Evolutionary conservation across 1,140 invertebrate genomes (phyloP).

Genomic region (Achroia grisella): DNA sequence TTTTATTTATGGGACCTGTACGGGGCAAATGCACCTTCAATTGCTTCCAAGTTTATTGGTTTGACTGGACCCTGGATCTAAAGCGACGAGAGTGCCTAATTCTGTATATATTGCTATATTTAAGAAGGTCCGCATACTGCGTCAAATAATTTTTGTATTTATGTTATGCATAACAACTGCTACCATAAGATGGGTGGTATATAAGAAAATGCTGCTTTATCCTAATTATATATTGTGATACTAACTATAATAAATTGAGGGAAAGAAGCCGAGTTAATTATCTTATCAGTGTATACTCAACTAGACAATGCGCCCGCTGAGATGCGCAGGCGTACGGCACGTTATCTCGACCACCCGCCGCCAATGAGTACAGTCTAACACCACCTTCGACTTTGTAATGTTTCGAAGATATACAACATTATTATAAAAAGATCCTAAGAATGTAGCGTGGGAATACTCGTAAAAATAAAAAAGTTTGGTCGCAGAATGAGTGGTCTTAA

Average conservation of each 20-base stretch:
- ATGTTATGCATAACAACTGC: too few relatives aligned
- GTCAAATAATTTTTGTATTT: too few relatives aligned
- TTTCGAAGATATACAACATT: conserved; percentile 26
- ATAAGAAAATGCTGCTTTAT: neutral
- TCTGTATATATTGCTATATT: too few relatives aligned
- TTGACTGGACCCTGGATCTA: too few relatives aligned
- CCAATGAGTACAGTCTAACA: conserved; percentile 8
- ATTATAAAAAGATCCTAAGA: conserved; percentile 23
- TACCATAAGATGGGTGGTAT: too few relatives aligned
- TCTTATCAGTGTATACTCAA: conserved; percentile 31
- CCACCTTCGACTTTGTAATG: neutral
- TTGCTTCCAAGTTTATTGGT: too few relatives aligned
- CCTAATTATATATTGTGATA: conserved; percentile 15
- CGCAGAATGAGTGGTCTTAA: too few relatives aligned
- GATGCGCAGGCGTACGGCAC: conserved; percentile 24
- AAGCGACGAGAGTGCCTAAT: too few relatives aligned
- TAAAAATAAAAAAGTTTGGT: too few relatives aligned
- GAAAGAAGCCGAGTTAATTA: conserved; percentile 24
- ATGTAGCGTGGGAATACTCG: conserved; percentile 2
- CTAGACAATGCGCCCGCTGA: conserved; percentile 33
- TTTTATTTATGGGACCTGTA: too few relatives aligned
- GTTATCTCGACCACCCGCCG: conserved; percentile 35
- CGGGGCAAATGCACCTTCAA: too few relatives aligned
- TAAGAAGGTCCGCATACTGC: too few relatives aligned
- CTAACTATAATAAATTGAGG: conserved; percentile 19